Percentiles rank a stretch among this genome's conserved stretches.
These are phyloP conservation scores for Buathra laborator DNA, from an alignment of 2,888 invertebrate species.

Conservation along the genomic window DNA sequence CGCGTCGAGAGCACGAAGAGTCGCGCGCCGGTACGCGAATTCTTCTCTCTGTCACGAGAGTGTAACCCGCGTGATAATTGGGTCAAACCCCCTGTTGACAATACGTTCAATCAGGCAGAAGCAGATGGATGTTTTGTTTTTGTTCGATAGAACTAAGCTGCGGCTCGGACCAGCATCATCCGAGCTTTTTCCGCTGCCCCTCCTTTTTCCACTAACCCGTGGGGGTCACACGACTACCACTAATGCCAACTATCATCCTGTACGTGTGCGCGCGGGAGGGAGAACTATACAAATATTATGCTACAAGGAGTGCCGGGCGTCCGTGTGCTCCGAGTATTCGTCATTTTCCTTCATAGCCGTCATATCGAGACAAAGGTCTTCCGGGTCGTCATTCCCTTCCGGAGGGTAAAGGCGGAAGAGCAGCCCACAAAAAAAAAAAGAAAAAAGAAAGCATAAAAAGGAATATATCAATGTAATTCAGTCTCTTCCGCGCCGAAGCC, in stretches of 20 bases:
- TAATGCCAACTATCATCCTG: not conserved
- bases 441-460: not conserved
- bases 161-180: not conserved
- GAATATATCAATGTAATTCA: too few relatives aligned
- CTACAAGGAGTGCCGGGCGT: constrained; percentile 3
- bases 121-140: constrained; percentile 57
- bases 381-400: not conserved
- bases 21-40: constrained; percentile 20
- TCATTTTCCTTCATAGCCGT: constrained; percentile 26
- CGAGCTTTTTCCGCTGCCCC: constrained; percentile 16
- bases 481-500: not conserved
- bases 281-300: constrained; percentile 32
- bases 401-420: not conserved
- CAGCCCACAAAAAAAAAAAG: constrained; percentile 15
- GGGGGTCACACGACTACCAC: too few relatives aligned
- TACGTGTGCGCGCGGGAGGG: not conserved
- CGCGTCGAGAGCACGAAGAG: not conserved
- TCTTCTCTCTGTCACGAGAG: constrained; percentile 13
- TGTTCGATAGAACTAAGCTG: constrained; percentile 35
- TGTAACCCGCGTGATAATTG: constrained; percentile 44
- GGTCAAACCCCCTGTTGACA: constrained; percentile 48
- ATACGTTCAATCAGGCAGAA: constrained; percentile 52
- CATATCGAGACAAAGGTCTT: constrained; percentile 10
- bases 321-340: constrained; percentile 7
- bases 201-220: not conserved